phyloP scores from a whole-genome alignment of 2,888 invertebrate species.

The Digitonthophagus gazella region DNA sequence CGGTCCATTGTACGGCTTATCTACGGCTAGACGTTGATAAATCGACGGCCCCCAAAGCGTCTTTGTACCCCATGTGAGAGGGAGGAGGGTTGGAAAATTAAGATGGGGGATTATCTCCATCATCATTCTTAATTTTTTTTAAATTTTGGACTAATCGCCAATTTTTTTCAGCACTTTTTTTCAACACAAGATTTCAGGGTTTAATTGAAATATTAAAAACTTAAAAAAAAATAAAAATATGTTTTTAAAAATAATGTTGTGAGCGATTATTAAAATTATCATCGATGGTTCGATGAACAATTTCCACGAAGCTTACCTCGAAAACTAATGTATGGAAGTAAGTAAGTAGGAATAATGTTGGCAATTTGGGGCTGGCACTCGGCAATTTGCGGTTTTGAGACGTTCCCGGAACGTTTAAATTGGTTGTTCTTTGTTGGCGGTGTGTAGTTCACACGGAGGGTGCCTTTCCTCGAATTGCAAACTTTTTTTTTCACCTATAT shows the following conservation, averaged over 20 bases:
- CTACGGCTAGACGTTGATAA: constrained; percentile 53
- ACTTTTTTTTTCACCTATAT: no score
- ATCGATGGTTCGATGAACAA: background rate
- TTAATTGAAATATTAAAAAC: no score
- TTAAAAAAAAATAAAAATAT: background rate
- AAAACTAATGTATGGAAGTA: background rate
- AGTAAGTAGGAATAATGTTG: background rate
- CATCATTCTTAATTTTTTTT: no score
- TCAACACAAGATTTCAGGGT: no score
- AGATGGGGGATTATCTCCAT: no score
- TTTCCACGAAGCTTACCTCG: background rate
- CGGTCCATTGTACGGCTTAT: constrained; percentile 54
- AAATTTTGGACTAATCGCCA: no score
- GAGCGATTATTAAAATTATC: background rate
- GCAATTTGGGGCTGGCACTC: background rate
- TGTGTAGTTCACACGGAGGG: background rate
- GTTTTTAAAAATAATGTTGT: no score
- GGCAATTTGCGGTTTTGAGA: background rate
- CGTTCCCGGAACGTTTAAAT: background rate
- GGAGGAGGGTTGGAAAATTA: no score
- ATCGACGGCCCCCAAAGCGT: constrained; percentile 42
- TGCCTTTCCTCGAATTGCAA: background rate
- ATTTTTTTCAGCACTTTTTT: no score
- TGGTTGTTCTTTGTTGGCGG: background rate
- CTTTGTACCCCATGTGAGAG: no score